Percentiles rank a stretch among this genome's conserved stretches.
phyloP scores from a whole-genome alignment of 2,113 vertebrate species.

The Oxyura jamaicensis region DNA sequence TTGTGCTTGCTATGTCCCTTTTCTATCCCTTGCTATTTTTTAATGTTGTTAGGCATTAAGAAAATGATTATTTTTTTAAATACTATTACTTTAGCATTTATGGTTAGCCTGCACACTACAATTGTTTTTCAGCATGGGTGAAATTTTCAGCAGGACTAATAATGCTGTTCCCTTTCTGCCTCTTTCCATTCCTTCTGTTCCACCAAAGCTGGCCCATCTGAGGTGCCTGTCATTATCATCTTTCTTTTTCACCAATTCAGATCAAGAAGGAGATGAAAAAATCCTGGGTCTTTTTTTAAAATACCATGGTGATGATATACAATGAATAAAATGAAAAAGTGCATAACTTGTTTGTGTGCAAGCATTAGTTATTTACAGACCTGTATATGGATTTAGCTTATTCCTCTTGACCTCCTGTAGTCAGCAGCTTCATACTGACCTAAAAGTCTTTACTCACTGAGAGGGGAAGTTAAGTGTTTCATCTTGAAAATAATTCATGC shows the following conservation, averaged over 20 bases:
- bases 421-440: not conserved
- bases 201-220: not conserved
- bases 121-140: not conserved
- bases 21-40: not conserved
- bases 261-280: not conserved
- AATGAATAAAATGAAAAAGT: not conserved
- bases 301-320: not conserved
- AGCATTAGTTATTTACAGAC: not conserved
- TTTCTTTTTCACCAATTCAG: not conserved
- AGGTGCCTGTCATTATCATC: not conserved
- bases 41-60: not conserved
- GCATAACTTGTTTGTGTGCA: not conserved
- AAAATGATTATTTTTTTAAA: not conserved
- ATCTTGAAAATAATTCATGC: not conserved
- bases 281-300: not conserved
- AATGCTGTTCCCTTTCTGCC: not conserved
- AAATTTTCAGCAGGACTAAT: not conserved
- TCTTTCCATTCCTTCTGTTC: not conserved
- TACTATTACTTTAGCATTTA: not conserved
- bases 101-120: not conserved
- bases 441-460: not conserved
- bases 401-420: not conserved
- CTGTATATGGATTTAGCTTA: not conserved
- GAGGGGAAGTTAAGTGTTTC: not conserved
- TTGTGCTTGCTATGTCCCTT: not conserved